Evolutionary conservation across 2,113 vertebrate genomes (phyloP).

Genomic region (Mirounga angustirostris): DNA sequence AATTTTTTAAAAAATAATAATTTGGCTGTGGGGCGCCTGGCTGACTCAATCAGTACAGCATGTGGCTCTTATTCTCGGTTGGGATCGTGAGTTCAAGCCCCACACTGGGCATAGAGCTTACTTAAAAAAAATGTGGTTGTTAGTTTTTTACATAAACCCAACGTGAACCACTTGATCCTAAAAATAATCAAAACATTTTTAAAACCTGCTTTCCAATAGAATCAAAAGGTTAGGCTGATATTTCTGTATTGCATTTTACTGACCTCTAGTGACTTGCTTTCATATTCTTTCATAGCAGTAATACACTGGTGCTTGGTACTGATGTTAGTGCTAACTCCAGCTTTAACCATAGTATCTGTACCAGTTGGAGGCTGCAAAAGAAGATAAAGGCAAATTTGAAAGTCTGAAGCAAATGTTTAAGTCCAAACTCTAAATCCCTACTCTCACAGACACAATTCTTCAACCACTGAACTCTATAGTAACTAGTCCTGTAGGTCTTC

Average conservation of each 20-base stretch:
- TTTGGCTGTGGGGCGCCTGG: background rate
- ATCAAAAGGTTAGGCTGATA: slow-evolving; percentile 32
- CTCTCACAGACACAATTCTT: slow-evolving; percentile 50
- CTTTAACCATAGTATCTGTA: slow-evolving; percentile 98
- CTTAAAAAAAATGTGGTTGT: background rate
- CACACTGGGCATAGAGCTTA: background rate
- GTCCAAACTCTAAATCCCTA: accelerated
- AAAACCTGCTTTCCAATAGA: slow-evolving; percentile 53
- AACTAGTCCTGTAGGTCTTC: background rate
- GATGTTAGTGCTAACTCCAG: slow-evolving; percentile 97
- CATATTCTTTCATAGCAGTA: slow-evolving; percentile 99
- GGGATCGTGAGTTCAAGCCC: background rate
- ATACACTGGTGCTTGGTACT: slow-evolving; percentile 99
- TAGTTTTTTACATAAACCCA: slow-evolving; percentile 34
- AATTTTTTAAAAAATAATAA: background rate
- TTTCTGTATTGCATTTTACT: slow-evolving; percentile 62
- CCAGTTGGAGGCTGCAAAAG: slow-evolving; percentile 92
- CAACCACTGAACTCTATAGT: background rate
- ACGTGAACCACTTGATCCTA: background rate
- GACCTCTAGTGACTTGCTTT: slow-evolving; percentile 96
- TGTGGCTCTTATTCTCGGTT: background rate
- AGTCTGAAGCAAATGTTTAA: background rate
- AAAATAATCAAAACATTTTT: slow-evolving; percentile 6
- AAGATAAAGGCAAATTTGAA: background rate
- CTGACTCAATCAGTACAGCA: background rate